Conservation (phyloP, 2,888 invertebrate species). For the Cantharis lateralis region DNA sequence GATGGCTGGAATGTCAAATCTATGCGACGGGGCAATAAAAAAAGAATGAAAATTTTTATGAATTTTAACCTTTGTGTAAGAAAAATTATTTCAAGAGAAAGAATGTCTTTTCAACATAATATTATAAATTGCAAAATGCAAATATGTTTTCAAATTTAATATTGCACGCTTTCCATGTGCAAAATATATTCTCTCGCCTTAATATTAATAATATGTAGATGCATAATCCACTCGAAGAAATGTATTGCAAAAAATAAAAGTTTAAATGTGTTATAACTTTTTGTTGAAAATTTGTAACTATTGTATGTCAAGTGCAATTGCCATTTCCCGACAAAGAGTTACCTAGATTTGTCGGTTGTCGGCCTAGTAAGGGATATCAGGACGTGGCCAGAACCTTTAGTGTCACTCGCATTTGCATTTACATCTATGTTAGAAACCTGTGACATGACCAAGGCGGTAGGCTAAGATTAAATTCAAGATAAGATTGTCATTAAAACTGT, state of each 20-base stretch:
- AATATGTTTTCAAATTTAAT: neutral
- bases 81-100: too few relatives aligned
- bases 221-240: neutral
- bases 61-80: too few relatives aligned
- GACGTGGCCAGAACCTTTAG: conserved; percentile 22
- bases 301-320: conserved; percentile 20
- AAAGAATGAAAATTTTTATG: too few relatives aligned
- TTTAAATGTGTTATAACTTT: neutral
- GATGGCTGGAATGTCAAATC: too few relatives aligned
- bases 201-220: neutral
- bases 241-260: neutral
- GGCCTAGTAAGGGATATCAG: conserved; percentile 18
- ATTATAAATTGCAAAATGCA: too few relatives aligned
- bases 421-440: conserved; percentile 50
- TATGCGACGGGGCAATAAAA: too few relatives aligned
- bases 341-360: conserved; percentile 19
- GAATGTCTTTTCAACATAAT: too few relatives aligned
- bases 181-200: neutral
- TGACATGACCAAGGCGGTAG: conserved; percentile 51
- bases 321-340: conserved; percentile 8
- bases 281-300: neutral
- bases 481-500: conserved; percentile 48
- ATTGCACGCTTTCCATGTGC: neutral
- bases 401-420: conserved; percentile 48
- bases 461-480: conserved; percentile 48